Conservation (phyloP, 1,140 invertebrate genomes). For the Drosophila pseudoananassae region DNA sequence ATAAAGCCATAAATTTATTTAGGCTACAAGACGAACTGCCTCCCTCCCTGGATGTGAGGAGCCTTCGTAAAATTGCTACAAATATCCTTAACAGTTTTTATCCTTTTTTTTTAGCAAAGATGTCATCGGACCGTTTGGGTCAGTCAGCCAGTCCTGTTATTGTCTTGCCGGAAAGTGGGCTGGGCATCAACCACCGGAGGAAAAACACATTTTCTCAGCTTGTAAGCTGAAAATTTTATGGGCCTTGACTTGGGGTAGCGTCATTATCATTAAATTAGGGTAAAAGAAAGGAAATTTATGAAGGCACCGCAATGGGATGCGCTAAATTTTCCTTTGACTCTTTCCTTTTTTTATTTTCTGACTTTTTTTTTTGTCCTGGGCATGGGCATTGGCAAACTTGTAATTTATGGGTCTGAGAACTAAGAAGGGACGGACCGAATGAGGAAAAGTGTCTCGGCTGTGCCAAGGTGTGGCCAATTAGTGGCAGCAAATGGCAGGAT, state of each 20-base stretch:
- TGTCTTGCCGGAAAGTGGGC: conserved; percentile 46
- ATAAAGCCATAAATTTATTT: conserved; percentile 62
- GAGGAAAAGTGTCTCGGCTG: conserved; percentile 16
- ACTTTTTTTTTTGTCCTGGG: conserved; percentile 21
- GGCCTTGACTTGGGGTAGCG: conserved; percentile 69
- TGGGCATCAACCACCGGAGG: conserved; percentile 51
- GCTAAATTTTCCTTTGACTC: conserved; percentile 73
- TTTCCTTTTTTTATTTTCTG: conserved; percentile 38
- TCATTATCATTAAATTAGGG: conserved; percentile 74
- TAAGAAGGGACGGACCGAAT: conserved; percentile 25
- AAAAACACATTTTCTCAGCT: conserved; percentile 72
- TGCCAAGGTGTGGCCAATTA: conserved; percentile 70
- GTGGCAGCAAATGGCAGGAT: conserved; percentile 66
- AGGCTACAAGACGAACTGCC: conserved; percentile 24
- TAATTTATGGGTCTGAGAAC: conserved; percentile 78
- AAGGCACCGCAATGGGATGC: conserved; percentile 69
- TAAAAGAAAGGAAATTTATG: conserved; percentile 72
- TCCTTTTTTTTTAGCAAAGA: conserved; percentile 58
- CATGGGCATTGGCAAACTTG: conserved; percentile 61
- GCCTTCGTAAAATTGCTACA: conserved; percentile 61
- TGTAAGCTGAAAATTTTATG: conserved; percentile 77
- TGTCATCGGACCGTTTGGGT: conserved; percentile 38
- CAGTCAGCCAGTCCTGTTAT: conserved; percentile 44
- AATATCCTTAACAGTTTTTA: conserved; percentile 59
- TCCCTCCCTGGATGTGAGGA: background rate